Evolutionary conservation across 2,113 vertebrate species (phyloP).

Genomic region (Athene cunicularia): DNA sequence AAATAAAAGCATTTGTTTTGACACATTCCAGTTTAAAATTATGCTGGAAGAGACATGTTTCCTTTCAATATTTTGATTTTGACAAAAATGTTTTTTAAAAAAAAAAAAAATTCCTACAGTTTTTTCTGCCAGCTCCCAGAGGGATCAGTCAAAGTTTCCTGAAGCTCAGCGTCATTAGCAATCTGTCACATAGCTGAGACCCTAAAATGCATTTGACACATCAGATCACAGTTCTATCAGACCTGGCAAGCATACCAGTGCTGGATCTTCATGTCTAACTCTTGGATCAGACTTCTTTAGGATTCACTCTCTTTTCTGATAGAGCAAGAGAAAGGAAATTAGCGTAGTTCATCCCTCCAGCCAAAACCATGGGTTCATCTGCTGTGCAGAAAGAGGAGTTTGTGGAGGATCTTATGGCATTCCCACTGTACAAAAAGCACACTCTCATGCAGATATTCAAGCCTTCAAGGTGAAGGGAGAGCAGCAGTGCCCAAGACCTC

Average conservation of each 20-base stretch:
- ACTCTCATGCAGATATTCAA: background rate
- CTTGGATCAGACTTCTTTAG: background rate
- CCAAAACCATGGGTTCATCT: background rate
- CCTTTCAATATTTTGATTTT: slow-evolving; percentile 56
- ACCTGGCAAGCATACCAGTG: background rate
- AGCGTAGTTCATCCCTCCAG: background rate
- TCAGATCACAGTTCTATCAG: slow-evolving; percentile 41
- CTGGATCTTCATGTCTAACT: background rate
- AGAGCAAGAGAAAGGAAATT: background rate
- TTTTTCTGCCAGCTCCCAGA: slow-evolving; percentile 42
- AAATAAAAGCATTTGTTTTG: slow-evolving; percentile 57
- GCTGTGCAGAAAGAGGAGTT: background rate
- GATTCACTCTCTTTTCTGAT: background rate
- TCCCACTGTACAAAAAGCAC: background rate
- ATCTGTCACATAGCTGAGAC: slow-evolving; percentile 54
- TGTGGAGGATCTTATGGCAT: background rate
- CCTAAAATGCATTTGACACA: slow-evolving; percentile 25
- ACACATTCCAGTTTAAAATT: slow-evolving; percentile 28
- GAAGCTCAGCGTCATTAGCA: slow-evolving; percentile 45
- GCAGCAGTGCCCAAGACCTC: background rate
- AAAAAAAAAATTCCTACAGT: background rate
- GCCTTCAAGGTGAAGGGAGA: background rate
- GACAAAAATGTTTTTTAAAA: background rate
- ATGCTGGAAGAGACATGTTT: slow-evolving; percentile 38
- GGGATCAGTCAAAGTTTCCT: slow-evolving; percentile 52